A percentile compares a stretch with the other conserved stretches of the same genome.
phyloP scores from a whole-genome alignment of 2,888 invertebrate species.

The Falcaria lacertinaria region DNA sequence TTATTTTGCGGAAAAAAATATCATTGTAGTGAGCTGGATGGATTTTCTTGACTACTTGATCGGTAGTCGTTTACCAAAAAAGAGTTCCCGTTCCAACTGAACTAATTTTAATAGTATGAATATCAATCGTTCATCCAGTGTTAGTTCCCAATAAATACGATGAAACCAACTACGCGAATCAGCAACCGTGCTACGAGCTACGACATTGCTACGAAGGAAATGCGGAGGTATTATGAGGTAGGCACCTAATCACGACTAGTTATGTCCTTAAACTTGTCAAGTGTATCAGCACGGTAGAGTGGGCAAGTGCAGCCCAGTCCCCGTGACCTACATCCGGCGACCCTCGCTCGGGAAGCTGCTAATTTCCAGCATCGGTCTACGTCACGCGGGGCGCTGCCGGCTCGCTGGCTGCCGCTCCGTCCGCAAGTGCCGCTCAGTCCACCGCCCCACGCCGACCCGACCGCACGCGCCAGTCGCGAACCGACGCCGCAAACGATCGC shows the following conservation, averaged over 20 bases:
- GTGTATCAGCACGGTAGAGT: slow-evolving; percentile 68
- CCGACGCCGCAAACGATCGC: slow-evolving; percentile 46
- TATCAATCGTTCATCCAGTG: not conserved
- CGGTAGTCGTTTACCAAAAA: too few species aligned
- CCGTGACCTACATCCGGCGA: slow-evolving; percentile 77
- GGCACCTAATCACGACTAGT: slow-evolving; percentile 55
- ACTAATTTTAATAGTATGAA: too few species aligned
- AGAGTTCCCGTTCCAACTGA: too few species aligned
- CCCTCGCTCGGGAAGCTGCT: slow-evolving; percentile 79
- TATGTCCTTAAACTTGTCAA: slow-evolving; percentile 78
- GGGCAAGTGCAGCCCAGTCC: slow-evolving; percentile 76
- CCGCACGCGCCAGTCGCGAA: slow-evolving; percentile 54
- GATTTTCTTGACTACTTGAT: too few species aligned
- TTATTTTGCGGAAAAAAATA: too few species aligned
- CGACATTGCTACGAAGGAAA: slow-evolving; percentile 9
- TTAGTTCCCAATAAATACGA: not conserved
- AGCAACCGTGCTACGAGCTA: slow-evolving; percentile 20
- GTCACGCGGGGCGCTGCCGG: slow-evolving; percentile 61
- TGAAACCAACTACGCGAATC: slow-evolving; percentile 6
- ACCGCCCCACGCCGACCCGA: slow-evolving; percentile 59
- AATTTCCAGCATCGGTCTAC: slow-evolving; percentile 75
- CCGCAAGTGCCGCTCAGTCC: slow-evolving; percentile 55
- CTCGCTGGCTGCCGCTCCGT: slow-evolving; percentile 35
- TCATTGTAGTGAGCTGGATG: too few species aligned
- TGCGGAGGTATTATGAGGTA: slow-evolving; percentile 18